A percentile compares a stretch with the other conserved stretches of the same genome.
phyloP scores from a whole-genome alignment of 2,113 vertebrate genomes.

The Asarcornis scutulata region DNA sequence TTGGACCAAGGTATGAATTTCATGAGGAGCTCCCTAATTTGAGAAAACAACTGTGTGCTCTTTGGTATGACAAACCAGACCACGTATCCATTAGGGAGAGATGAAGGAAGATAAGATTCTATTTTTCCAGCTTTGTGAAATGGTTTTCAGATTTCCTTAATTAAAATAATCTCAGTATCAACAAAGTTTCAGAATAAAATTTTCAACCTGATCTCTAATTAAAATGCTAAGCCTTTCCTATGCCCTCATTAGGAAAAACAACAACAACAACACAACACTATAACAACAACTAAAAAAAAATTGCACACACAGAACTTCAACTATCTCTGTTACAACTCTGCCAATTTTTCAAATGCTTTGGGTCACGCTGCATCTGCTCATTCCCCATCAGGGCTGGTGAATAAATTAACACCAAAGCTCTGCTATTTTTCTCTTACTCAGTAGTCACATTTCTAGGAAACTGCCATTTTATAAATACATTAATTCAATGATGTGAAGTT shows the following conservation, averaged over 20 bases:
- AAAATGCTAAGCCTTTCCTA: slow-evolving; percentile 8
- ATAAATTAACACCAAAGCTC: slow-evolving; percentile 6
- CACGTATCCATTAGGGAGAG: slow-evolving; percentile 3
- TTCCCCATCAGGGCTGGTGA: slow-evolving; percentile 12
- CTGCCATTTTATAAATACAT: background rate
- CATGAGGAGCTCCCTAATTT: slow-evolving; percentile 51
- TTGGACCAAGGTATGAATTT: slow-evolving; percentile 45
- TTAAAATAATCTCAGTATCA: background rate
- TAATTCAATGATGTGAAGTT: background rate
- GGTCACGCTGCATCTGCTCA: background rate
- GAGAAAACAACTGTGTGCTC: slow-evolving; percentile 28
- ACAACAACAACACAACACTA: background rate
- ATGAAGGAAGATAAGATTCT: background rate
- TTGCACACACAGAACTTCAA: background rate
- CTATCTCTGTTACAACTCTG: background rate
- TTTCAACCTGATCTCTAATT: background rate
- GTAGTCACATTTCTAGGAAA: background rate
- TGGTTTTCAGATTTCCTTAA: slow-evolving; percentile 16
- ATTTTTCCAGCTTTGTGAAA: slow-evolving; percentile 17
- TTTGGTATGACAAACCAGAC: slow-evolving; percentile 17
- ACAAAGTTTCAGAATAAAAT: background rate
- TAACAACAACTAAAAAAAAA: too few relatives aligned
- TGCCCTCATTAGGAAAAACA: background rate
- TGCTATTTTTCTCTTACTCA: background rate
- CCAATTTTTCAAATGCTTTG: background rate